These are phyloP conservation scores for Lithophane socia DNA, from an alignment of 2,888 invertebrate genomes.

Conservation along the genomic window DNA sequence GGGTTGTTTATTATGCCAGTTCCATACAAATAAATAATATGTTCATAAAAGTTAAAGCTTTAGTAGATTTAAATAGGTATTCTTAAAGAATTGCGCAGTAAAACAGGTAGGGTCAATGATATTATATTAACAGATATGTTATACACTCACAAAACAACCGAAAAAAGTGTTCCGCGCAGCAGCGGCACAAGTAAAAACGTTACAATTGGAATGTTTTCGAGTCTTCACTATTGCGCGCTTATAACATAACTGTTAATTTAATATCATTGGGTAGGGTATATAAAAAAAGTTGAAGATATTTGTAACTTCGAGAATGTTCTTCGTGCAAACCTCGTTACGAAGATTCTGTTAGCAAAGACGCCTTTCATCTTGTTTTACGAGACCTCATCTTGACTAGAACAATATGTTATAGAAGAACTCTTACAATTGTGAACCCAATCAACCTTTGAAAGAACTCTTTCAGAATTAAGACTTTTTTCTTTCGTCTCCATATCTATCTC, in stretches of 20 bases:
- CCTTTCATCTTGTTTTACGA: slow-evolving; percentile 57
- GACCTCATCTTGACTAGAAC: slow-evolving; percentile 47
- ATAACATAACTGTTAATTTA: too few species aligned
- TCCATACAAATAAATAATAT: neutral
- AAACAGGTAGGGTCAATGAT: slow-evolving; percentile 19
- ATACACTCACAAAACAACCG: too few species aligned
- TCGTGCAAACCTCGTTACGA: slow-evolving; percentile 54
- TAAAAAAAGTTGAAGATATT: slow-evolving; percentile 40
- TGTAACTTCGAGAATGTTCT: slow-evolving; percentile 37
- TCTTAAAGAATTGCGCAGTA: neutral
- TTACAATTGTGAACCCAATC: slow-evolving; percentile 42
- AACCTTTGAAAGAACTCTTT: slow-evolving; percentile 40
- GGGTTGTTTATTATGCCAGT: neutral
- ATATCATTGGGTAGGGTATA: slow-evolving; percentile 14
- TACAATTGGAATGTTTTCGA: too few species aligned
- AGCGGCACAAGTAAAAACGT: too few species aligned
- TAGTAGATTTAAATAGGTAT: neutral
- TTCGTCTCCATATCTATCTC: slow-evolving; percentile 1
- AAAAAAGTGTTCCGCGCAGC: too few species aligned
- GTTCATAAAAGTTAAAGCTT: neutral
- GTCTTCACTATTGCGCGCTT: too few species aligned
- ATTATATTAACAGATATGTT: too few species aligned
- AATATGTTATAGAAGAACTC: slow-evolving; percentile 43
- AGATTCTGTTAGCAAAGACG: slow-evolving; percentile 55
- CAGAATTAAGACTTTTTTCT: slow-evolving; percentile 38